These are phyloP conservation scores for Armadillidium nasatum DNA, from an alignment of 1,140 invertebrate species.

Conservation along the genomic window DNA sequence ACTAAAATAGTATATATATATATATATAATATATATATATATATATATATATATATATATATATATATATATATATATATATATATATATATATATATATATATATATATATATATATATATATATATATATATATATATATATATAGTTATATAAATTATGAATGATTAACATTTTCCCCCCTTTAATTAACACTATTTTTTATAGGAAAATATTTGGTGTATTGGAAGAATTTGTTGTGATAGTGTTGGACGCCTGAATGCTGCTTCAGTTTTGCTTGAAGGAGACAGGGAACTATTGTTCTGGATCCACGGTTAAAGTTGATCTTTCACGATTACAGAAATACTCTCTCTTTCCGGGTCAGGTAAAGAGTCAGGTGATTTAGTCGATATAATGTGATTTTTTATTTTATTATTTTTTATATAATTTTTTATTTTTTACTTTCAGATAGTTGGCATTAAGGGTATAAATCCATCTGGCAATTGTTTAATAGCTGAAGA, in stretches of 20 bases:
- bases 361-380: constrained; percentile 53
- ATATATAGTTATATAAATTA: too few species aligned
- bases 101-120: too few species aligned
- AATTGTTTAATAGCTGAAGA: constrained; percentile 63
- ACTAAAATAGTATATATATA: neutral
- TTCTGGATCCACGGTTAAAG: constrained; percentile 50
- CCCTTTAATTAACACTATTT: neutral
- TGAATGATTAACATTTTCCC: too few species aligned
- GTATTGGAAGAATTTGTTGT: constrained; percentile 65
- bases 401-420: too few species aligned
- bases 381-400: neutral
- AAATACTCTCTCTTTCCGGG: constrained; percentile 77
- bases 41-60: too few species aligned
- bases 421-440: constrained; percentile 26
- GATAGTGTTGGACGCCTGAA: constrained; percentile 61
- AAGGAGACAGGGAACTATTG: constrained; percentile 61
- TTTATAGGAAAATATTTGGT: constrained; percentile 49
- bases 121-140: too few species aligned
- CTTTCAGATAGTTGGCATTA: constrained; percentile 62
- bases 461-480: constrained; percentile 65
- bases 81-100: too few species aligned
- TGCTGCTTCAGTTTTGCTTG: constrained; percentile 61
- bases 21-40: too few species aligned
- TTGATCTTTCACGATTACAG: constrained; percentile 61
- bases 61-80: too few species aligned